These are phyloP conservation scores for Drosophila greeni DNA, from an alignment of 2,888 invertebrate species.

Conservation along the genomic window DNA sequence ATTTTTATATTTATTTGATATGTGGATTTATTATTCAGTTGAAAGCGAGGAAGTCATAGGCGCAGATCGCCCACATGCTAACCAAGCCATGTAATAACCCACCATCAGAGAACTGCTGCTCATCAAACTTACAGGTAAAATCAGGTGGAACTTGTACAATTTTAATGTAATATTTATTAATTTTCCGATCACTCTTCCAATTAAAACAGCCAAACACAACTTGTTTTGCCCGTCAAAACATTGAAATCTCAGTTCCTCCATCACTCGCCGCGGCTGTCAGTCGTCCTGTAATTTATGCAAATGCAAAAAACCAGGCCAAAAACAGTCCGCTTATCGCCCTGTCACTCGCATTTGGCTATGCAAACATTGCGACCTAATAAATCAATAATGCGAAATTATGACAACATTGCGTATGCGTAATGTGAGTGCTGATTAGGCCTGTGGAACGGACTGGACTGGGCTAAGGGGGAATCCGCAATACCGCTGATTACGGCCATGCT, in stretches of 20 bases:
- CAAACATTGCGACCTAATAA: constrained; percentile 51
- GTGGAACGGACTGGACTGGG: neutral
- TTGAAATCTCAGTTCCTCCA: neutral
- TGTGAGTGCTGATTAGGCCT: constrained; percentile 50
- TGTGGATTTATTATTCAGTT: too few relatives aligned
- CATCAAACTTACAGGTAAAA: neutral
- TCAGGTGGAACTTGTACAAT: neutral
- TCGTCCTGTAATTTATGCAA: constrained; percentile 55
- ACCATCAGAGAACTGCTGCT: neutral
- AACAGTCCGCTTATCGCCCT: constrained; percentile 35
- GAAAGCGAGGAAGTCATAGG: too few relatives aligned
- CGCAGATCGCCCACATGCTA: neutral
- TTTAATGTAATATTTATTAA: neutral
- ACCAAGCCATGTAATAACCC: neutral
- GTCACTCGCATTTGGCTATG: constrained; percentile 35
- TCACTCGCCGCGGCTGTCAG: constrained; percentile 15
- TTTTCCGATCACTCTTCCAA: neutral
- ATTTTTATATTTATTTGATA: too few relatives aligned
- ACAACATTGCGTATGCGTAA: constrained; percentile 51
- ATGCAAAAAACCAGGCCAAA: constrained; percentile 48
- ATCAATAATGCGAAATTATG: constrained; percentile 55
- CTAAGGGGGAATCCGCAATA: neutral
- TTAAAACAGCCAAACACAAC: neutral
- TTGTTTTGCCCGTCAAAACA: neutral
- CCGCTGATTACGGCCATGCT: constrained; percentile 12